A percentile compares a stretch with the other conserved stretches of the same genome.
phyloP scores from a whole-genome alignment of 1,140 invertebrate species.

The Agrilus planipennis region DNA sequence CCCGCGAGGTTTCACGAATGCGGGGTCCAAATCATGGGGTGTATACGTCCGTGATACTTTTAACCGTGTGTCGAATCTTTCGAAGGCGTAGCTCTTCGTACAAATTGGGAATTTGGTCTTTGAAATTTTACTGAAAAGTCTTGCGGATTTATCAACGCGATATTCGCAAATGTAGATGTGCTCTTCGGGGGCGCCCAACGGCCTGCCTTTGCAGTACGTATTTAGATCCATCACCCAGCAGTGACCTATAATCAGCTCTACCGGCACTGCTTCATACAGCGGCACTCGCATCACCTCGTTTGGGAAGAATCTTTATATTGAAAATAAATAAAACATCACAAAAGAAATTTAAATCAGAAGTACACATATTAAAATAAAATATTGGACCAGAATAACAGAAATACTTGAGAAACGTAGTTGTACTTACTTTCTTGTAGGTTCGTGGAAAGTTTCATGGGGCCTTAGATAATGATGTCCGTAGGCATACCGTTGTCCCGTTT shows the following conservation, averaged over 20 bases:
- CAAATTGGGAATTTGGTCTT: conserved; percentile 74
- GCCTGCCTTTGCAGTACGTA: conserved; percentile 89
- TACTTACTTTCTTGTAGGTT: conserved; percentile 79
- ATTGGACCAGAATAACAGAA: too few relatives aligned
- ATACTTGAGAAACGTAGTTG: too few relatives aligned
- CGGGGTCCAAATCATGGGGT: conserved; percentile 30
- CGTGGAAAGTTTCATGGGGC: conserved; percentile 96
- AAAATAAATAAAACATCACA: conserved; percentile 15
- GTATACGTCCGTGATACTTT: conserved; percentile 82
- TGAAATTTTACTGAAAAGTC: conserved; percentile 67
- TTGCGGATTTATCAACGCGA: conserved; percentile 83
- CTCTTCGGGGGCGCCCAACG: conserved; percentile 70
- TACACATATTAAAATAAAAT: too few relatives aligned
- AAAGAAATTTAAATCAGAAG: too few relatives aligned
- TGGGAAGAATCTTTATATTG: conserved; percentile 60
- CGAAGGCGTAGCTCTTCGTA: conserved; percentile 86
- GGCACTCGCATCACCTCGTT: conserved; percentile 93
- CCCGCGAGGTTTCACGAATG: conserved; percentile 24
- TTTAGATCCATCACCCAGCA: conserved; percentile 92
- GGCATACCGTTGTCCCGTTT: conserved; percentile 78
- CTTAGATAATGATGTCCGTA: conserved; percentile 94
- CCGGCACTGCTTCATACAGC: conserved; percentile 85
- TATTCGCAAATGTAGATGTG: conserved; percentile 96
- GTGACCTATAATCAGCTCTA: conserved; percentile 85
- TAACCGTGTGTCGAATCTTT: conserved; percentile 67